Percentiles rank a stretch among this genome's conserved stretches.
phyloP scores from a whole-genome alignment of 2,797 vertebrate species.

The Aratinga solstitialis region DNA sequence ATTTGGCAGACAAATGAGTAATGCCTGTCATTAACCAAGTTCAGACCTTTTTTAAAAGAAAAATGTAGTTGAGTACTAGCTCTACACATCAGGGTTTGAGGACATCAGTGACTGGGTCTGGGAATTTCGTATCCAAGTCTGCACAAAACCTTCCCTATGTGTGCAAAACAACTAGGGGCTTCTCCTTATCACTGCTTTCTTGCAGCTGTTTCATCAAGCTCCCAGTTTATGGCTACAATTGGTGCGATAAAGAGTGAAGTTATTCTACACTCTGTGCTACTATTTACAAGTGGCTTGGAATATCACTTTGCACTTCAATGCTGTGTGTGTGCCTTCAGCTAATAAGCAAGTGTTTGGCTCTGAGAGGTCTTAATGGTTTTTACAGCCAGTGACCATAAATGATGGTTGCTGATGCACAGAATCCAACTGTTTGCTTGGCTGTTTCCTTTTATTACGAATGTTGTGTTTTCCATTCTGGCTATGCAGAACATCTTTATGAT shows the following conservation, averaged over 20 bases:
- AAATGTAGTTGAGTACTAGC: background rate
- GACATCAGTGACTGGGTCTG: background rate
- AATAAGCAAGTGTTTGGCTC: background rate
- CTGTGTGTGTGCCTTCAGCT: background rate
- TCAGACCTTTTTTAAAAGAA: background rate
- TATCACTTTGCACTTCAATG: background rate
- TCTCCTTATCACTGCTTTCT: background rate
- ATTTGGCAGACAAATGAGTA: background rate
- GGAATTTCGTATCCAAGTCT: background rate
- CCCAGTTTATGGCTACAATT: background rate
- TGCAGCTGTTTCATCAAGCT: background rate
- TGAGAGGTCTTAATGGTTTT: constrained; percentile 1
- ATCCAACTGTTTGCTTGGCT: background rate
- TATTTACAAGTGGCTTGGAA: background rate
- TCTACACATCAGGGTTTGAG: background rate
- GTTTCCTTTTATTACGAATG: background rate
- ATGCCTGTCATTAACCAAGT: background rate
- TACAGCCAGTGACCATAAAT: background rate
- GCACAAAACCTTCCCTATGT: background rate
- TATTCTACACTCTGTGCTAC: background rate
- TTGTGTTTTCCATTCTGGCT: background rate
- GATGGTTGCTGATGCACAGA: background rate
- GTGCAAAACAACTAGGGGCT: background rate
- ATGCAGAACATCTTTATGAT: background rate
- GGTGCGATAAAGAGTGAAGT: background rate